Percentiles rank a stretch among this genome's conserved stretches.
phyloP scores from a whole-genome alignment of 1,140 invertebrate genomes.

The Lordiphosa clarofinis region DNA sequence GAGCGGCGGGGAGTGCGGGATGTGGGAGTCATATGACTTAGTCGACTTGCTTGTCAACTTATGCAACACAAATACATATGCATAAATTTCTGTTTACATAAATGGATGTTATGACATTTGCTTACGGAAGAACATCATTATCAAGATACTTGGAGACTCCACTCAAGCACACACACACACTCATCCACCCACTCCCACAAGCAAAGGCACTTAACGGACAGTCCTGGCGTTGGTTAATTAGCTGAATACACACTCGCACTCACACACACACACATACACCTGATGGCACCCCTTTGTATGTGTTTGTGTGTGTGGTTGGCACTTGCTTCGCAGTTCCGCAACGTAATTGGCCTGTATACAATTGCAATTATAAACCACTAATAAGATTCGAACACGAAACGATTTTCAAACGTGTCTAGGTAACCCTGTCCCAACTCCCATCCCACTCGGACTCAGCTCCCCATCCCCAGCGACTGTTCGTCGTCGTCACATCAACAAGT shows the following conservation, averaged over 20 bases:
- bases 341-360: conserved; percentile 74
- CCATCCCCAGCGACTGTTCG: background rate
- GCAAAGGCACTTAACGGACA: conserved; percentile 42
- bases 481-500: conserved; percentile 65
- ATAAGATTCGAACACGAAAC: conserved; percentile 74
- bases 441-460: background rate
- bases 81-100: conserved; percentile 63
- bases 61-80: conserved; percentile 50
- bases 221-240: conserved; percentile 62
- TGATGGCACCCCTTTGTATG: background rate
- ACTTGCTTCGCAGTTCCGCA: conserved; percentile 54
- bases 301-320: conserved; percentile 11
- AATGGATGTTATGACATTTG: conserved; percentile 65
- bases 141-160: conserved; percentile 30
- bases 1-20: background rate
- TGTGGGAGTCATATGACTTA: conserved; percentile 12
- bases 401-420: conserved; percentile 55
- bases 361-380: conserved; percentile 78
- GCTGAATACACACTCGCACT: conserved; percentile 38
- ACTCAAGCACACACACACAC: conserved; percentile 15
- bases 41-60: conserved; percentile 47
- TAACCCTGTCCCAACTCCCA: conserved; percentile 1
- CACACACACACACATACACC: background rate
- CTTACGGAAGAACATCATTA: conserved; percentile 72
- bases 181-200: conserved; percentile 7